Percentiles rank a stretch among this genome's conserved stretches.
phyloP scores from a whole-genome alignment of 2,797 vertebrate genomes.

The Chaetodon trifasciatus region DNA sequence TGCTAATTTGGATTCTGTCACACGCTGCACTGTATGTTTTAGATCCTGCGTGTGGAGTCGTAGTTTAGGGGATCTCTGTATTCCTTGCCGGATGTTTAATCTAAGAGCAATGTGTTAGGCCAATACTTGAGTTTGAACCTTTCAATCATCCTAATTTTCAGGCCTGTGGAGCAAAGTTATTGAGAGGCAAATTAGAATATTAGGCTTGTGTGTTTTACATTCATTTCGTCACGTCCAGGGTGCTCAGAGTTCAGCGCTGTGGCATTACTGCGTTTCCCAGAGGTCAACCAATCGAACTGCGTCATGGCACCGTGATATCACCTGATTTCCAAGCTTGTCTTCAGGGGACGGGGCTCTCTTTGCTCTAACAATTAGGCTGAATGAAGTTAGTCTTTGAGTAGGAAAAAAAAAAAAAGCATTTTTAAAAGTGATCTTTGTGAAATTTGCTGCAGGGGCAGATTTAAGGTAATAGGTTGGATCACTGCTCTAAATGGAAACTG shows the following conservation, averaged over 20 bases:
- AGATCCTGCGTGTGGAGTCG: constrained; percentile 27
- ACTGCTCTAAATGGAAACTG: constrained; percentile 30
- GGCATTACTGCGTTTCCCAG: constrained; percentile 3
- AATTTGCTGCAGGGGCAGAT: constrained; percentile 49
- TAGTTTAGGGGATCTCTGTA: constrained; percentile 28
- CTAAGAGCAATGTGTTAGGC: constrained; percentile 22
- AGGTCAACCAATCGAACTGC: constrained; percentile 27
- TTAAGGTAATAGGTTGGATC: constrained; percentile 57
- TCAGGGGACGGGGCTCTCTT: neutral
- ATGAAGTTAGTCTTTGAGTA: constrained; percentile 35
- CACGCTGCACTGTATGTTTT: constrained; percentile 51
- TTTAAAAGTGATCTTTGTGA: constrained; percentile 37
- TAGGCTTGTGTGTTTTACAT: neutral
- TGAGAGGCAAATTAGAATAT: neutral
- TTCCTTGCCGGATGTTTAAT: constrained; percentile 44
- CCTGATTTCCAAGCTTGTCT: constrained; percentile 15
- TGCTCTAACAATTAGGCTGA: constrained; percentile 37
- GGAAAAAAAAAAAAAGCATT: constrained; percentile 26
- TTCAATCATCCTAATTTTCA: constrained; percentile 3
- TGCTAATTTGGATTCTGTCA: constrained; percentile 56
- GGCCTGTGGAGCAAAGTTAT: constrained; percentile 1
- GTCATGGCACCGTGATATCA: neutral
- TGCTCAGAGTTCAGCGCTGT: neutral
- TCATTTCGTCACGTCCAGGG: neutral
- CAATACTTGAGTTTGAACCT: constrained; percentile 5